These are phyloP conservation scores for Rotaria magnacalcarata DNA, from an alignment of 2,888 invertebrate genomes.

Conservation along the genomic window DNA sequence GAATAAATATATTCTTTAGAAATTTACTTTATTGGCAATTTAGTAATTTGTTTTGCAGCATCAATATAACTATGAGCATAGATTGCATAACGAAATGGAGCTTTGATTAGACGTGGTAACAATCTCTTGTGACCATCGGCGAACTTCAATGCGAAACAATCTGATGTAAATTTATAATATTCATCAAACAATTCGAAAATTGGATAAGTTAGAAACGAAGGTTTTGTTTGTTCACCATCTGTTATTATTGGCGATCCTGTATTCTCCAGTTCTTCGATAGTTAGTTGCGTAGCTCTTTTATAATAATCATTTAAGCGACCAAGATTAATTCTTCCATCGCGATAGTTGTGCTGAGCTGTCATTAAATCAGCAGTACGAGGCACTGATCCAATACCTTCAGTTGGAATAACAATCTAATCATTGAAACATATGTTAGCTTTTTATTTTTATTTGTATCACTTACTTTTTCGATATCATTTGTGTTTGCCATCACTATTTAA, in stretches of 20 bases:
- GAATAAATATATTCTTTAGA: neutral
- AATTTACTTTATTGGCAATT: neutral
- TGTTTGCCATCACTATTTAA: no score
- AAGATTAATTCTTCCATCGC: neutral
- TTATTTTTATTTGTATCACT: neutral
- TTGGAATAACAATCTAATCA: neutral
- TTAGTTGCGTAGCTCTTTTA: neutral
- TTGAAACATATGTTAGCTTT: neutral
- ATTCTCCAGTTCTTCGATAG: neutral
- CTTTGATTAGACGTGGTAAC: neutral
- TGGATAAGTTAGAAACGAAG: conserved; percentile 35
- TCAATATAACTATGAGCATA: conserved; percentile 30
- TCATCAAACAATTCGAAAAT: neutral
- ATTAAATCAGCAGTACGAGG: neutral
- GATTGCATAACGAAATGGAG: conserved; percentile 14
- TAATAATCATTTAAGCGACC: neutral
- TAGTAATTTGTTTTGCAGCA: neutral
- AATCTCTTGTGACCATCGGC: neutral
- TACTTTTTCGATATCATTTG: neutral
- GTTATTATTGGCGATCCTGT: neutral
- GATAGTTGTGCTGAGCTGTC: neutral
- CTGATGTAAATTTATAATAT: neutral
- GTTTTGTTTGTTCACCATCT: conserved; percentile 27
- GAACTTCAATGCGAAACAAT: conserved; percentile 6
- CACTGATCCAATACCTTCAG: neutral